These are phyloP conservation scores for Microplitis deprimator DNA, from an alignment of 2,888 invertebrate genomes.

Conservation along the genomic window DNA sequence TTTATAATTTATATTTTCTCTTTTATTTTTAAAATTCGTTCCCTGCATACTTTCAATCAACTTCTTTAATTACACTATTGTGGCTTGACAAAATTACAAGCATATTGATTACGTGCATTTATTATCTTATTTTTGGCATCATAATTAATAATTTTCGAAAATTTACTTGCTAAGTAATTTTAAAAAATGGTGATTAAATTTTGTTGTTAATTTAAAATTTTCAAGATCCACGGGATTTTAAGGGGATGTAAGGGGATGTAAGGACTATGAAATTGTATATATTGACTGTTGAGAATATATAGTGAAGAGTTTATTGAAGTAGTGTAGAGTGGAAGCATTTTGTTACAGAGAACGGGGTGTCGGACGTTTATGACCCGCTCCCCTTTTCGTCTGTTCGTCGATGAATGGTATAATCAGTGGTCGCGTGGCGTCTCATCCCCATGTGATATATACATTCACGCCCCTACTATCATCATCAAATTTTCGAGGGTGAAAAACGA, in stretches of 20 bases:
- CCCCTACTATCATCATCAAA: conserved; percentile 56
- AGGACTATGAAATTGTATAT: conserved; percentile 59
- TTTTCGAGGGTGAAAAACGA: conserved; percentile 43
- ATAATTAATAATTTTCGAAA: too few relatives aligned
- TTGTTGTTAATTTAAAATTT: neutral
- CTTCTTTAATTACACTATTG: neutral
- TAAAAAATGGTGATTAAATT: neutral
- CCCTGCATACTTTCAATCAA: neutral
- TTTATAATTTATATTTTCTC: conserved; percentile 13
- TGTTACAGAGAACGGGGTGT: conserved; percentile 48
- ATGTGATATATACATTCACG: conserved; percentile 52
- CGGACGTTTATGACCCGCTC: conserved; percentile 67
- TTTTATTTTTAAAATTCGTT: neutral
- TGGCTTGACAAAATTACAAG: too few relatives aligned
- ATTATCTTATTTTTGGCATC: too few relatives aligned
- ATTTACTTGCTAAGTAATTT: too few relatives aligned
- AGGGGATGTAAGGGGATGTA: conserved; percentile 33
- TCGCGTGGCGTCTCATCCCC: conserved; percentile 67
- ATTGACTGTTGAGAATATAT: conserved; percentile 68
- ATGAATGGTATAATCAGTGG: conserved; percentile 72
- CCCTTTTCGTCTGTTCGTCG: conserved; percentile 64
- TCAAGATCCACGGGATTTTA: conserved; percentile 3
- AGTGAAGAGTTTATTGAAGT: conserved; percentile 35
- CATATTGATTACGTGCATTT: too few relatives aligned
- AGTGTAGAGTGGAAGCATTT: conserved; percentile 50